Base-by-base conservation (phyloP, 2,888 invertebrate genomes). In the Epirrhoe tristata region DNA sequence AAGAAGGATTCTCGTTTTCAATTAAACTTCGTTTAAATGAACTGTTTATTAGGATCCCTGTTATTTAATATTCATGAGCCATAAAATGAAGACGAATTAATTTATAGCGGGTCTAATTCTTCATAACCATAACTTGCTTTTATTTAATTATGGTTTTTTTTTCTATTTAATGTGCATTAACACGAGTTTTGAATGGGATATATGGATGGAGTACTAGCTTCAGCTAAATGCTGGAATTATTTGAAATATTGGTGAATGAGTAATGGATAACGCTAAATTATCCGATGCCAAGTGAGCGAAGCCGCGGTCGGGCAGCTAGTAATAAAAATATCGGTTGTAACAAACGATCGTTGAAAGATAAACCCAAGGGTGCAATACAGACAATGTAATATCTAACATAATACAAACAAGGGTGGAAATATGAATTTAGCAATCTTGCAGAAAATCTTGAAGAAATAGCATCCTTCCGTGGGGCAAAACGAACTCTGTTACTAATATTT, bases 401-500 rank as follows among this genome's bases (percentile, higher is more conserved):
- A 63, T 57, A 39, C 67, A 64, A 69, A 72, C 66, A 58, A 64
- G 61, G 62, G 50, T 63, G 61, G 58, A 53, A 70, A 66, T 63
- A 57, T 52, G 52, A 24, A 56, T 60, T 17, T 32, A 50, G 63
- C 63, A 59, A 67, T 70, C 10, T 34, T 67, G 53, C n/a, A 58
- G 39, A 52, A 43, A 43, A 67, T 68, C 10, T 34, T 67, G 53
- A 8, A 58, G 31, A 52, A 58, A 62, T 50, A 17, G 48, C 54
- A 56, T 36, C 51, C 43, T 51, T 55, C 39, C 17, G 32, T 0
- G 43, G 54, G 17, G 17, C 36, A 62, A 58, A 48, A 62, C 50
- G 62, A 50, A 63, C 54, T 53, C 55, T 70, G 74, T 69, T 68
- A 48, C 67, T 14, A 57, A 63, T 46, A 67, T 70, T 70, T 66